Conservation (phyloP, 2,888 invertebrate species). For the Standfussiana lucernea region DNA sequence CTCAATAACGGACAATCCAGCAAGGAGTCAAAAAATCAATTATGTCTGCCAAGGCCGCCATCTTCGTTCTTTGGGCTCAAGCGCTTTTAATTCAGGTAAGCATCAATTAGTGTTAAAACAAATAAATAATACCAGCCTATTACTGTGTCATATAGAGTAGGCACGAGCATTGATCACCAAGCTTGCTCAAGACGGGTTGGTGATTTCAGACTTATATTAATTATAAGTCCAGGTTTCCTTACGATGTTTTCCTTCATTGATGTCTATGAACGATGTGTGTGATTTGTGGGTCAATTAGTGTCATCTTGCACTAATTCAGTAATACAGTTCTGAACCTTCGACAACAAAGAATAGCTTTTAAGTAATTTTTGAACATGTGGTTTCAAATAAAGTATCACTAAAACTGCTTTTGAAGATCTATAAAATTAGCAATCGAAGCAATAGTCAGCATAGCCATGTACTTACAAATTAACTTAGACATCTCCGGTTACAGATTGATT, state of each 20-base stretch:
- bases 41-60: conserved; percentile 41
- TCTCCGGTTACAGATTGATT: too few relatives aligned
- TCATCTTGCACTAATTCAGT: not conserved
- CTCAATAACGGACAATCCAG: not conserved
- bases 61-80: conserved; percentile 42
- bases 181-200: too few relatives aligned
- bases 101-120: not conserved
- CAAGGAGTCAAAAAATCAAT: not conserved
- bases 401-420: not conserved
- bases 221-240: too few relatives aligned
- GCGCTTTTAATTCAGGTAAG: conserved; percentile 55
- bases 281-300: too few relatives aligned
- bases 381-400: not conserved
- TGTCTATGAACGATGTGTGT: too few relatives aligned
- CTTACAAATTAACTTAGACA: too few relatives aligned
- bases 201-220: too few relatives aligned
- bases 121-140: too few relatives aligned
- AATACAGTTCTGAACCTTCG: not conserved
- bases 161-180: too few relatives aligned
- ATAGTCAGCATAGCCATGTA: not conserved
- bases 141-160: too few relatives aligned
- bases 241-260: too few relatives aligned
- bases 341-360: not conserved
- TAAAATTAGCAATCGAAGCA: not conserved
- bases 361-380: not conserved